Percentiles rank a stretch among this genome's conserved stretches.
These are phyloP conservation scores for Oxyscelio sp. DNA, from an alignment of 2,888 invertebrate species.

Conservation along the genomic window DNA sequence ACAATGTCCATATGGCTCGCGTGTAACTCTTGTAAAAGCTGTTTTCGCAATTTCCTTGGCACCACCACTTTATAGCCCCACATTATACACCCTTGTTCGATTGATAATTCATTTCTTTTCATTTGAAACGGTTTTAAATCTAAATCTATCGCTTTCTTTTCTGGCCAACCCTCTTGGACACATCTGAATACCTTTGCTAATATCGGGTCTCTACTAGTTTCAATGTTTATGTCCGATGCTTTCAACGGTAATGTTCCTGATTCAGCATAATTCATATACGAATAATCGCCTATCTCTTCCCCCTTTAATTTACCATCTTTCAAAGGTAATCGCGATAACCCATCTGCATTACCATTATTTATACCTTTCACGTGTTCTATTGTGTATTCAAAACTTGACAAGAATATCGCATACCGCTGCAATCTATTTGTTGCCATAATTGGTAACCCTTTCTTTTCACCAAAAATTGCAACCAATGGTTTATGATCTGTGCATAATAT, in stretches of 20 bases:
- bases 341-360: conserved; percentile 64
- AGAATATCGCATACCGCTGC: conserved; percentile 80
- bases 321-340: conserved; percentile 70
- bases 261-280: not conserved
- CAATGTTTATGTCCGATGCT: not conserved
- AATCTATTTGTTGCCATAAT: conserved; percentile 82
- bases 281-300: not conserved
- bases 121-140: not conserved
- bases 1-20: conserved; percentile 73
- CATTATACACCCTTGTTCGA: not conserved
- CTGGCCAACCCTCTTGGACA: conserved; percentile 21
- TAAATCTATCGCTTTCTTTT: conserved; percentile 27
- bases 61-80: not conserved
- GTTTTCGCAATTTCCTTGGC: not conserved
- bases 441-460: conserved; percentile 82
- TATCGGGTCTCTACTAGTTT: not conserved
- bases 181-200: not conserved
- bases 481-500: conserved; percentile 77
- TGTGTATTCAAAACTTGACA: conserved; percentile 70
- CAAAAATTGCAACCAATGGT: conserved; percentile 70
- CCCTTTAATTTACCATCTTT: not conserved
- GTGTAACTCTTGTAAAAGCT: conserved; percentile 75
- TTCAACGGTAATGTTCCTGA: not conserved
- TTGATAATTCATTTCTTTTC: not conserved
- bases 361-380: conserved; percentile 69